Base-by-base conservation (phyloP, 2,888 invertebrate genomes). In the Masnerella sp. region DNA sequence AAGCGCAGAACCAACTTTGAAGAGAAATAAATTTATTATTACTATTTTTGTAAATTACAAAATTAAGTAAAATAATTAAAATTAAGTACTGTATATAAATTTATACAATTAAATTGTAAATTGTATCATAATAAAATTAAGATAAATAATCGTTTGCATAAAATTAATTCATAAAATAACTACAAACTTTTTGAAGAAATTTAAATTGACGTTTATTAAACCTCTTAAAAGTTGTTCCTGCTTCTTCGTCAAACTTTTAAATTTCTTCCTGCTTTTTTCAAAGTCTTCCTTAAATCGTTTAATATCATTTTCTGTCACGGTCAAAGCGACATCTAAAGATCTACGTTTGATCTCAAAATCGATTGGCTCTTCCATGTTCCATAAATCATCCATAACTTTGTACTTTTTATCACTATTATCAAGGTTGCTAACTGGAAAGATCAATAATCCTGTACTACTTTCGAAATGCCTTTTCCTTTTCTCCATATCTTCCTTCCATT, bases 211-310 rank as follows among this genome's bases (percentile, higher is more conserved):
- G n/a, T n/a, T n/a, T n/a, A n/a, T n/a, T n/a, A 73, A 88, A 87
- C 91, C 91, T 87, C 96, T 90, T 25, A 98, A 88, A 15, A 98
- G 89, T 84, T 97, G 96, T 83, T 98, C 97, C 86, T 99, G 98
- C 87, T 98, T 97, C 82, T 94, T 94, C 9, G 96, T 95, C 67
- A 97, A 90, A 32, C 92, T 91, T 83, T 94, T 93, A 47, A 95
- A 90, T 86, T 95, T 95, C 79, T 93, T 91, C 73, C 92, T 90
- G 83, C 92, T 91, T 84, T 92, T 95, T 85, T 93, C 96, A 85
- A 93, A 93, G 88, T 93, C 96, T 84, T 92, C 93, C 84, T 89
- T 91, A 77, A 90, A 89, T 20, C 87, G 88, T 56, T 85, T 85
- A 1, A 87, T 72, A 32, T 87, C 86, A 15, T 61, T 80, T 54